phyloP scores from a whole-genome alignment of 1,140 invertebrate genomes.

The Physella acuta region DNA sequence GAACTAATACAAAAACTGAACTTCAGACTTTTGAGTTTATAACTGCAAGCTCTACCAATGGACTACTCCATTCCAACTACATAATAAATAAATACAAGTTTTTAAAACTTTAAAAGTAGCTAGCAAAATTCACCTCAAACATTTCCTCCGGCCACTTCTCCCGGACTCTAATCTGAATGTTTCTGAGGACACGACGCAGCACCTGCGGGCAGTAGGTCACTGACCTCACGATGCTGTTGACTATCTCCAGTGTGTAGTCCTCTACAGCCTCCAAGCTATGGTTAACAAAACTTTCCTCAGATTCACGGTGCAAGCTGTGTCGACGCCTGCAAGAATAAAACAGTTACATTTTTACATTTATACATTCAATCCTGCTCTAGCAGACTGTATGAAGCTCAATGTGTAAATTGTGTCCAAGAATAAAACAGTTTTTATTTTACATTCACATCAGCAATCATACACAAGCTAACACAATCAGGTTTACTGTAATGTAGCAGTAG shows the following conservation, averaged over 20 bases:
- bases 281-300: conserved; percentile 39
- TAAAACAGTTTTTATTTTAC: background rate
- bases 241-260: conserved; percentile 80
- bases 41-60: no score
- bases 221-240: conserved; percentile 81
- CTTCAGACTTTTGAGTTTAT: no score
- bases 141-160: conserved; percentile 36
- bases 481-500: no score
- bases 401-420: no score
- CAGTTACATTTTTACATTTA: no score
- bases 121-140: conserved; percentile 29
- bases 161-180: conserved; percentile 31
- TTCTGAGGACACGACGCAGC: conserved; percentile 81
- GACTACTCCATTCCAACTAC: no score
- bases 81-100: no score
- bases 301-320: conserved; percentile 43
- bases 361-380: background rate
- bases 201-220: conserved; percentile 81
- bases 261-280: conserved; percentile 35
- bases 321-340: conserved; percentile 35
- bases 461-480: no score
- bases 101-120: no score
- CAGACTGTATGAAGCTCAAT: background rate
- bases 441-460: no score
- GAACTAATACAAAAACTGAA: no score